Base-by-base conservation (phyloP, 2,113 vertebrate genomes). In the Tupaia tana region DNA sequence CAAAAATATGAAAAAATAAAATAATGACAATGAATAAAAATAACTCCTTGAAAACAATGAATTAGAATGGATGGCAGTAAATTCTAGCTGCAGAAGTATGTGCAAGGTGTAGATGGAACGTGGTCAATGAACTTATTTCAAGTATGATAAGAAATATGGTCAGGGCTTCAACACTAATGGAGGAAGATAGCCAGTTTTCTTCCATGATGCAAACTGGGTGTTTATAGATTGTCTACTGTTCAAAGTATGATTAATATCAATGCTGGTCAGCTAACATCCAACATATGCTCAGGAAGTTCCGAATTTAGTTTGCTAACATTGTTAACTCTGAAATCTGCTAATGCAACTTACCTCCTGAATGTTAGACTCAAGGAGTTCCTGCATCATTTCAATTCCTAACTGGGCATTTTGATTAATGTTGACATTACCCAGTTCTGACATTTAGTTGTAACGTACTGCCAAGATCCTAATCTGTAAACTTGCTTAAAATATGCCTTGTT, bases 401-500 rank as follows among this genome's bases (percentile, higher is more conserved):
- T 94, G 80, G 67, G 52, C n/a, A 74, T 96, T 93, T 80, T 77
- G 77, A 97, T 92, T 80, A 95, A 92, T 85, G 95, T 81, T 92
- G 95, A 95, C 85, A 95, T 97, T 95, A 94, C 78, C 85, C 78
- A 66, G 52, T 90, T 84, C 75, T 96, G 90, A 96, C 92, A 95
- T 96, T 96, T 96, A 87, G 63, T 73, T 85, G 63, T 81, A 88
- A 94, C 27, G 69, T 73, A 93, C 61, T 66, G 78, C 88, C 67
- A 86, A 95, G 93, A 95, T 95, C 78, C 92, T 92, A 95, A 94
- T 97, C 94, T 93, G 78, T 96, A 95, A 96, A 88, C 3, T 77
- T 97, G 79, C 54, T 93, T 95, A 64, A 96, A 95, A 85, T 85
- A 63, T 90, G 15, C 27, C 88, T 52, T 70, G n/a, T 95, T 97